These are phyloP conservation scores for Otolemur crassicaudatus DNA, from an alignment of 2,797 vertebrate genomes.

Conservation along the genomic window DNA sequence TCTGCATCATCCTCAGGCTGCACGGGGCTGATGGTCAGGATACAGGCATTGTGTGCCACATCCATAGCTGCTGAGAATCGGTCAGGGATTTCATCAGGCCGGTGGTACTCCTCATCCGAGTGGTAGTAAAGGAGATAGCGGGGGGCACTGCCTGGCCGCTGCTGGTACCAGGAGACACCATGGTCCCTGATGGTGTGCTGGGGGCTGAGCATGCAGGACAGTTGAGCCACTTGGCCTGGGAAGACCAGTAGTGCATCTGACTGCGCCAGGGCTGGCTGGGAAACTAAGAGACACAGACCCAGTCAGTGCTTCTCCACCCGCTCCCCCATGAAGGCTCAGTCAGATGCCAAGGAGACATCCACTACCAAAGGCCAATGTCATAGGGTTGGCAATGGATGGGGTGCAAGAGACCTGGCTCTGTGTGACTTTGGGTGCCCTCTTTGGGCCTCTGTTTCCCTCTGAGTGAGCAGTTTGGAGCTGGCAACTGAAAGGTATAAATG, in stretches of 20 bases:
- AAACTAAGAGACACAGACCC: constrained; percentile 25
- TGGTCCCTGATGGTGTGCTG: constrained; percentile 71
- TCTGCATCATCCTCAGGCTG: constrained; percentile 80
- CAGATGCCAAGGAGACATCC: neutral
- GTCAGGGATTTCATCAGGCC: neutral
- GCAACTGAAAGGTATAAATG: too few species aligned
- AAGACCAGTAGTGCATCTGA: constrained; percentile 58
- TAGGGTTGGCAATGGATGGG: neutral
- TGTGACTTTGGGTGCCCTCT: neutral
- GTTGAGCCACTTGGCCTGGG: constrained; percentile 81
- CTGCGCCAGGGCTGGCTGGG: constrained; percentile 71
- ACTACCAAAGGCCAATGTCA: neutral
- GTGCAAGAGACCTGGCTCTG: neutral
- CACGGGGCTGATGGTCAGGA: constrained; percentile 81
- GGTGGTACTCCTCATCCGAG: constrained; percentile 76
- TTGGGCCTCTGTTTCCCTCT: neutral
- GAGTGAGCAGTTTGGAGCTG: neutral
- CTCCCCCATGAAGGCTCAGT: neutral
- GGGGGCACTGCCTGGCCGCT: constrained; percentile 78
- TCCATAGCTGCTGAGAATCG: constrained; percentile 85
- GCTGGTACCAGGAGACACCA: constrained; percentile 86
- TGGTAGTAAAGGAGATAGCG: constrained; percentile 84
- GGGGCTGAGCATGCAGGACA: constrained; percentile 82
- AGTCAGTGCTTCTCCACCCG: neutral
- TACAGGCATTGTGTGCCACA: constrained; percentile 64